phyloP scores from a whole-genome alignment of 2,797 vertebrate genomes.

The Helostoma temminkii region DNA sequence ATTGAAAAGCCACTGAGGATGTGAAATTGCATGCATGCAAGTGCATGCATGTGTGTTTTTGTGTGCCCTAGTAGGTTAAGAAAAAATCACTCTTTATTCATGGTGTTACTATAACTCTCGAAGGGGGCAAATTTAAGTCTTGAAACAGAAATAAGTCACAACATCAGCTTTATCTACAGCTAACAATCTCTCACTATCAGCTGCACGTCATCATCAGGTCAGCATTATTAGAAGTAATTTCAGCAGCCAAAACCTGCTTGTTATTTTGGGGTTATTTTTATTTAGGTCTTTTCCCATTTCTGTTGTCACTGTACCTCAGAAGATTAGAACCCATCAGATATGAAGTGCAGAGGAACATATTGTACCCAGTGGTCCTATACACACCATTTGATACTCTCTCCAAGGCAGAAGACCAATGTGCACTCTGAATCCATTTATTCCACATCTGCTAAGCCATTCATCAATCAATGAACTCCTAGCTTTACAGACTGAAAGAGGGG shows the following conservation, averaged over 20 bases:
- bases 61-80: conserved; percentile 5
- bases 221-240: conserved; percentile 33
- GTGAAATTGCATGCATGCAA: too few species aligned
- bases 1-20: conserved; percentile 11
- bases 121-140: neutral
- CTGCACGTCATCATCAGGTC: conserved; percentile 10
- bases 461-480: conserved; percentile 78
- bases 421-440: conserved; percentile 69
- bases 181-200: conserved; percentile 34
- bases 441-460: conserved; percentile 78
- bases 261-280: conserved; percentile 25
- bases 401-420: conserved; percentile 60
- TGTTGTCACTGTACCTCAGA: conserved; percentile 50
- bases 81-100: conserved; percentile 14
- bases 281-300: conserved; percentile 6
- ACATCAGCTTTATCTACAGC: neutral
- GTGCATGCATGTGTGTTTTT: conserved; percentile 16
- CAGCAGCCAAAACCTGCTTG: neutral
- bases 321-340: conserved; percentile 46
- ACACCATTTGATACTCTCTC: conserved; percentile 49
- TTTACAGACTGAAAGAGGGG: conserved; percentile 56
- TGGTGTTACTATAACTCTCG: conserved; percentile 35
- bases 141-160: conserved; percentile 1
- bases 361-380: conserved; percentile 28
- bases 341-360: conserved; percentile 42